Base-by-base conservation (phyloP, 1,140 invertebrate genomes). In the Frieseomelitta varia region DNA sequence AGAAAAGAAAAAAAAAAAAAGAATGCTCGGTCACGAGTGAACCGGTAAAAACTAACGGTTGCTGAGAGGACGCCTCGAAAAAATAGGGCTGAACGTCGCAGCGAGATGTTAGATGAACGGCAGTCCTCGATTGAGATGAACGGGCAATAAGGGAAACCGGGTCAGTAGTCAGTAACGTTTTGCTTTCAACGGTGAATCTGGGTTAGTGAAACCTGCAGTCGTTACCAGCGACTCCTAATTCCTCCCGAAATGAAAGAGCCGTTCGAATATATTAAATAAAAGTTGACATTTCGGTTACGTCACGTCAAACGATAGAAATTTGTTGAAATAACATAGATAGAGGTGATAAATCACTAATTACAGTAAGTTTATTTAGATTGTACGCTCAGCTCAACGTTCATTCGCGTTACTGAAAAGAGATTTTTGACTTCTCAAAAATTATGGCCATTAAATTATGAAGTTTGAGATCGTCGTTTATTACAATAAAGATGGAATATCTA, bases 131-230 rank as follows among this genome's bases (percentile, higher is more conserved):
- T 82, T 79, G 56, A 87, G 63, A 82, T 80, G 88, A 90, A 75
- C n/a, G 51, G 67, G 55, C 56, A 63, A 84, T 81, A 83, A 87
- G 71, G 65, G 87, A 91, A 95, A 94, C 85, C 85, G 91, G 94
- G 94, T 93, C 93, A 93, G 82, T 87, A 88, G 89, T 92, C 90
- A 88, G 90, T 92, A 91, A 93, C 91, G 93, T 94, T 94, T 95
- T 95, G 91, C 93, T 94, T 94, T 94, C 93, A 94, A 93, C 91
- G 90, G 84, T 84, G 84, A 93, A 95, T 94, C 92, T 95, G 93
- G 94, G 94, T 95, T 95, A 94, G 94, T 95, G 94, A 95, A 95
- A 95, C 92, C 90, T 91, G 81, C 91, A 84, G 89, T 90, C 92
- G 91, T 94, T 92, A 91, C 89, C 86, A 85, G 79, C 84, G 87